Evolutionary conservation across 2,113 vertebrate species (phyloP).

Genomic region (Noctilio leporinus): DNA sequence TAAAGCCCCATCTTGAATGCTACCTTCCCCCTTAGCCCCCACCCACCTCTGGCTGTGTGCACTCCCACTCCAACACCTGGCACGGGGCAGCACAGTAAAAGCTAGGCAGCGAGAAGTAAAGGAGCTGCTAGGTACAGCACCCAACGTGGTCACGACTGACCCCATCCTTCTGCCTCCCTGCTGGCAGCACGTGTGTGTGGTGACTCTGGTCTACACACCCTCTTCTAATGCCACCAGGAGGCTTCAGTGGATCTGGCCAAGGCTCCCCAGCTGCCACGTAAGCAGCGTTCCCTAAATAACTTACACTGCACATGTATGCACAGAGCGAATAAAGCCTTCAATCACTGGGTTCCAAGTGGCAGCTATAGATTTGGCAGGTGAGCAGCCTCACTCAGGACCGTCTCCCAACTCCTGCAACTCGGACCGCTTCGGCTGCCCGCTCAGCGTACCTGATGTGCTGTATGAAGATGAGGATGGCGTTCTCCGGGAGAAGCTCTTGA

Average conservation of each 20-base stretch:
- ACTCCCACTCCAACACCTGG: not conserved
- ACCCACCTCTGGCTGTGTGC: not conserved
- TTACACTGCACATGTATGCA: not conserved
- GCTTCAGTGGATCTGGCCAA: fast-evolving
- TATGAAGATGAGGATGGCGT: slow-evolving; percentile 85
- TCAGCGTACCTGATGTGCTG: slow-evolving; percentile 79
- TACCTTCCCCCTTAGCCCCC: not conserved
- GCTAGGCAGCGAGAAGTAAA: not conserved
- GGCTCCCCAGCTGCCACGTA: not conserved
- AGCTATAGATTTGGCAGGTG: not conserved
- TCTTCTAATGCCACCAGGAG: not conserved
- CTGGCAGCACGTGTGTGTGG: fast-evolving
- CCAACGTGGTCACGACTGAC: fast-evolving
- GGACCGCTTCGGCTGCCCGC: not conserved
- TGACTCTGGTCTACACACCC: not conserved
- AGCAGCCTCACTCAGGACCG: not conserved
- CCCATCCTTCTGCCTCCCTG: too few relatives aligned
- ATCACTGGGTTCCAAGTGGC: not conserved
- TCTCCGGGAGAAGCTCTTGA: slow-evolving; percentile 97
- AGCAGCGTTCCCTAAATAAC: not conserved
- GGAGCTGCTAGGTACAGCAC: not conserved
- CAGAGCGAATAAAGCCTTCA: not conserved
- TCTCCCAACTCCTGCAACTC: not conserved
- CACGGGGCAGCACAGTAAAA: not conserved
- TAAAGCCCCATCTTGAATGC: not conserved